Evolutionary conservation across 2,113 vertebrate species (phyloP), one percentile per base, ranked within the genome.

Genomic region (Bos indicus): DNA sequence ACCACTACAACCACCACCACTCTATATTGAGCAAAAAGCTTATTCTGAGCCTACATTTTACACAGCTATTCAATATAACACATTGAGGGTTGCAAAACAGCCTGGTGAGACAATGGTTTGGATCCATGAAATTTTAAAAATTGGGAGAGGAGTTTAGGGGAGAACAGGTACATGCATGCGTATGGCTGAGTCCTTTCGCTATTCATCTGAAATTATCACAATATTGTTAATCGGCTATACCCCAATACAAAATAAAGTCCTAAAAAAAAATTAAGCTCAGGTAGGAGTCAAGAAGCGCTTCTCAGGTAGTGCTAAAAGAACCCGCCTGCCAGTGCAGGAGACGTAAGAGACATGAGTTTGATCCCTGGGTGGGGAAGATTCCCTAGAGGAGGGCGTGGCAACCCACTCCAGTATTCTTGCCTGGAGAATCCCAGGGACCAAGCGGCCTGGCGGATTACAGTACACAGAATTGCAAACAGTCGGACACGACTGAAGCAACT

Each of bases 111-210:
- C 7, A 21, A 54, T 25, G 16, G 46, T 46, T 57, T 85, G 78
- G 14, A 80, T 46, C n/a, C 5, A 36, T 14, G 9, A 48, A 71
- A n/a, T 15, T 11, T 67, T 43, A 40, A 71, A 74, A 40, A 40
- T 74, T 74, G 71, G 71, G 21, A 3, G 5, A 36, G 19, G 36
- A 74, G 1, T 74, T 12, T 74, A 21, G 21, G 36, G 36, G 11
- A 74, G 36, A 40, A 25, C 0, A 1, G 71, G 36, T 77, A 40
- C 11, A 43, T 77, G 12, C 36, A 40, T 25, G 21, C 1, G 0
- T 74, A 74, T 25, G 71, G 21, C 36, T 25, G 36, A 74, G 71
- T 74, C 21, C 71, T 10, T 25, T 74, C 12, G 3, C 36, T 74
- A 14, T 43, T 74, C 71, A 43, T 43, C 36, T 74, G 71, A 26